These are phyloP conservation scores for Miltochrista miniata DNA, from an alignment of 2,888 invertebrate genomes.

Conservation along the genomic window DNA sequence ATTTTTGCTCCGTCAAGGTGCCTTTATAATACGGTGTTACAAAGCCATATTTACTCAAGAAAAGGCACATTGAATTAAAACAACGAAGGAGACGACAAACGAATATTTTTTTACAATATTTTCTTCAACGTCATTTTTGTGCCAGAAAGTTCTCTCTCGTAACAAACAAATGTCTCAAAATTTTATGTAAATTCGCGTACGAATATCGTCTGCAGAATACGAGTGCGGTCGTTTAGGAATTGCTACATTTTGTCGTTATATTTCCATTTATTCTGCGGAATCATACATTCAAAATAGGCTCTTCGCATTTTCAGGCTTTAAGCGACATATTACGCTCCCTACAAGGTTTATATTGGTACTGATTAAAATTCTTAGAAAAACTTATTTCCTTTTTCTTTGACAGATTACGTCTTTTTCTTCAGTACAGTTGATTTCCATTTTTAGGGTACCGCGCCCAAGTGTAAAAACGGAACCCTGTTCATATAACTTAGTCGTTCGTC, in stretches of 20 bases:
- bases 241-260: constrained; percentile 14
- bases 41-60: neutral
- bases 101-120: neutral
- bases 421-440: no score
- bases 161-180: neutral
- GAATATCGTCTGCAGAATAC: constrained; percentile 15
- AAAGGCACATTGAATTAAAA: neutral
- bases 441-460: no score
- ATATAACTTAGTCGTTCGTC: no score
- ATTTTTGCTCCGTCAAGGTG: constrained; percentile 33
- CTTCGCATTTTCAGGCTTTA: neutral
- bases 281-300: constrained; percentile 8
- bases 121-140: neutral
- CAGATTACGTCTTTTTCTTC: no score
- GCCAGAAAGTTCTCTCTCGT: neutral
- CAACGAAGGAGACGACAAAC: neutral
- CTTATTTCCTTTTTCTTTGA: neutral
- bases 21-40: constrained; percentile 17
- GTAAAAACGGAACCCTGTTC: no score
- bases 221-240: constrained; percentile 14
- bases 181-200: constrained; percentile 19
- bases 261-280: constrained; percentile 21
- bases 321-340: neutral
- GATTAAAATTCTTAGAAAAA: neutral
- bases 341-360: neutral